Evolutionary conservation across 2,888 invertebrate genomes (phyloP).

Genomic region (Xestia ashworthii): DNA sequence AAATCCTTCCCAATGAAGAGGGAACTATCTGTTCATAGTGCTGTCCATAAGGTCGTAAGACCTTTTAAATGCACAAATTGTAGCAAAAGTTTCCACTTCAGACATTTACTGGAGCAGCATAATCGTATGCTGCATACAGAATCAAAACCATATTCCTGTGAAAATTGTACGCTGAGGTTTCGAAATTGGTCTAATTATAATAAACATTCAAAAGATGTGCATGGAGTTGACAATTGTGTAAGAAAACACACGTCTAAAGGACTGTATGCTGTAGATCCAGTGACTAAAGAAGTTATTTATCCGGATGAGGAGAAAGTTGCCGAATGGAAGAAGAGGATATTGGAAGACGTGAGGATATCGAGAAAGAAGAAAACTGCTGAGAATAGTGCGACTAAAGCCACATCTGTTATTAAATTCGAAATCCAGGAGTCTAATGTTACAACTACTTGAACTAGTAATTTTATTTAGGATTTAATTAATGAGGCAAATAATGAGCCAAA

Average conservation of each 20-base stretch:
- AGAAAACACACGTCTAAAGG: conserved; percentile 90
- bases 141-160: conserved; percentile 93
- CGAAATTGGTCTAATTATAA: conserved; percentile 96
- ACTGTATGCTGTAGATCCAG: conserved; percentile 84
- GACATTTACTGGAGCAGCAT: conserved; percentile 93
- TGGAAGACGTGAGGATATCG: not conserved
- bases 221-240: conserved; percentile 88
- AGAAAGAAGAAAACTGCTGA: not conserved
- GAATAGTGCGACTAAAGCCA: not conserved
- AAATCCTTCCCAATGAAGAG: conserved; percentile 91
- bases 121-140: conserved; percentile 93
- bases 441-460: not conserved
- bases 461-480: not conserved
- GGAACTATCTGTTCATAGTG: conserved; percentile 93
- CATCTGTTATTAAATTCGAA: not conserved
- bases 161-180: conserved; percentile 88
- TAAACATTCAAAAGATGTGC: conserved; percentile 94
- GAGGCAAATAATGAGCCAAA: not conserved
- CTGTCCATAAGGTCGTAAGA: conserved; percentile 94
- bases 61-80: conserved; percentile 94
- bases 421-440: not conserved
- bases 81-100: conserved; percentile 94
- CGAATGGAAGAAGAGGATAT: conserved; percentile 40
- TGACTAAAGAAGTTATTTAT: conserved; percentile 82
- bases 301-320: conserved; percentile 28